A percentile compares a stretch with the other conserved stretches of the same genome.
These are phyloP conservation scores for Lamproptera curius DNA, from an alignment of 2,888 invertebrate genomes.

Conservation along the genomic window DNA sequence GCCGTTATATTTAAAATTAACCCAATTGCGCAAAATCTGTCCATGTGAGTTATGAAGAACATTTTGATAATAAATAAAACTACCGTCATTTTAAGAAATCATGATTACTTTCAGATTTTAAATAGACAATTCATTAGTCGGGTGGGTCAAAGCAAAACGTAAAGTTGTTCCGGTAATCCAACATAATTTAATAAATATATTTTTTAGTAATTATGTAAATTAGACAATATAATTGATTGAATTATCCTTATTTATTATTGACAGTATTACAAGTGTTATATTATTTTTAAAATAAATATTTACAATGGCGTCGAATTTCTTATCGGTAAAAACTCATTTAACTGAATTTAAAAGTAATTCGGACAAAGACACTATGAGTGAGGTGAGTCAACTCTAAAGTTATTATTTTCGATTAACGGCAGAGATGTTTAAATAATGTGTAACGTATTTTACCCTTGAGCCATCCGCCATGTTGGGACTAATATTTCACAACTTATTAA, in stretches of 20 bases:
- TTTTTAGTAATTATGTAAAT: slow-evolving; percentile 35
- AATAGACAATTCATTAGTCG: slow-evolving; percentile 31
- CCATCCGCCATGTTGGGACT: slow-evolving; percentile 33
- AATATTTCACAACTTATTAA: slow-evolving; percentile 3
- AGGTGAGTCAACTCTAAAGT: slow-evolving; percentile 51
- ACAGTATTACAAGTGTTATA: slow-evolving; percentile 29
- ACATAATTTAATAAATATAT: slow-evolving; percentile 31
- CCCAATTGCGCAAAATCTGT: too few relatives aligned
- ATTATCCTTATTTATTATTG: slow-evolving; percentile 39
- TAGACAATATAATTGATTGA: slow-evolving; percentile 24
- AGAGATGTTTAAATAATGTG: too few relatives aligned
- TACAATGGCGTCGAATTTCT: slow-evolving; percentile 57
- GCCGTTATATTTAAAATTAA: too few relatives aligned
- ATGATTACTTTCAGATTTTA: background rate
- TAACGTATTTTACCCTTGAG: background rate
- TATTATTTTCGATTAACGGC: too few relatives aligned
- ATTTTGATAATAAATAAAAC: slow-evolving; percentile 15
- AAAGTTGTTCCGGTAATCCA: slow-evolving; percentile 45
- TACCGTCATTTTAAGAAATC: slow-evolving; percentile 35
- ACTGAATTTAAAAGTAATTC: slow-evolving; percentile 67
- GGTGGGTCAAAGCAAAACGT: slow-evolving; percentile 45
- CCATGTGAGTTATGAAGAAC: too few relatives aligned
- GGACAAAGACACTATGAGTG: slow-evolving; percentile 70
- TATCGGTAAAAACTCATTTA: slow-evolving; percentile 69
- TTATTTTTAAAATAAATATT: slow-evolving; percentile 20